Conservation (phyloP, 2,113 vertebrate species). For the Albula glossodonta region DNA sequence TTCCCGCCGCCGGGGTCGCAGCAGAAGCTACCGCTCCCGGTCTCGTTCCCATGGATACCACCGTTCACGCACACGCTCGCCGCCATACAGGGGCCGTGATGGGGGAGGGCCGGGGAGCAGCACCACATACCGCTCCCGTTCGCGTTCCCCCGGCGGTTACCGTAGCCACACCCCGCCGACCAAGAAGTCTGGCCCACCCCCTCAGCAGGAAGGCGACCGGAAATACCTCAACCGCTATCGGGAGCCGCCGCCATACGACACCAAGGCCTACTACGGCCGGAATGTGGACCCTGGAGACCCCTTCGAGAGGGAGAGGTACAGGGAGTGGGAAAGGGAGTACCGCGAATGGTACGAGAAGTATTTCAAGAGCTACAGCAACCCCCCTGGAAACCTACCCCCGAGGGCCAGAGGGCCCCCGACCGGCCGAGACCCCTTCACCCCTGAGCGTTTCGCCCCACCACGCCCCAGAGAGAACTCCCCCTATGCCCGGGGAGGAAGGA, state of each 20-base stretch:
- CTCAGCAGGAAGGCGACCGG: slow-evolving; percentile 37
- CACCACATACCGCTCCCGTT: slow-evolving; percentile 76
- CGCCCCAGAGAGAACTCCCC: slow-evolving; percentile 81
- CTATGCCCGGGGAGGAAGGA: slow-evolving; percentile 67
- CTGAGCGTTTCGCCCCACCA: slow-evolving; percentile 72
- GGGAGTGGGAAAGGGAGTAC: slow-evolving; percentile 89
- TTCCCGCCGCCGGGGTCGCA: slow-evolving; percentile 74
- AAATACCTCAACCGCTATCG: slow-evolving; percentile 78
- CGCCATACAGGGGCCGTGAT: slow-evolving; percentile 68
- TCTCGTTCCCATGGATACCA: slow-evolving; percentile 83
- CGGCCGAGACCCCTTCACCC: slow-evolving; percentile 65
- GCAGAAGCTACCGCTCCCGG: slow-evolving; percentile 78
- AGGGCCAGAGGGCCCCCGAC: slow-evolving; percentile 71
- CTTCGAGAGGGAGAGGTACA: slow-evolving; percentile 82
- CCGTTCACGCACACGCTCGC: slow-evolving; percentile 85
- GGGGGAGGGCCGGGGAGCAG: slow-evolving; percentile 44
- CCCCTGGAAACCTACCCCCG: slow-evolving; percentile 67
- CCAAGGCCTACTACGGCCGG: slow-evolving; percentile 79
- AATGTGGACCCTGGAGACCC: slow-evolving; percentile 78
- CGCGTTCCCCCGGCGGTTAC: slow-evolving; percentile 75
- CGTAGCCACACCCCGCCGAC: slow-evolving; percentile 83
- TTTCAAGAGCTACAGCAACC: slow-evolving; percentile 76
- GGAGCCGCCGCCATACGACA: slow-evolving; percentile 80
- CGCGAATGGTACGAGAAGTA: slow-evolving; percentile 94
- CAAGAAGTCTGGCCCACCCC: slow-evolving; percentile 75